Conservation (phyloP, 2,797 vertebrate species). For the Hydrophis major region DNA sequence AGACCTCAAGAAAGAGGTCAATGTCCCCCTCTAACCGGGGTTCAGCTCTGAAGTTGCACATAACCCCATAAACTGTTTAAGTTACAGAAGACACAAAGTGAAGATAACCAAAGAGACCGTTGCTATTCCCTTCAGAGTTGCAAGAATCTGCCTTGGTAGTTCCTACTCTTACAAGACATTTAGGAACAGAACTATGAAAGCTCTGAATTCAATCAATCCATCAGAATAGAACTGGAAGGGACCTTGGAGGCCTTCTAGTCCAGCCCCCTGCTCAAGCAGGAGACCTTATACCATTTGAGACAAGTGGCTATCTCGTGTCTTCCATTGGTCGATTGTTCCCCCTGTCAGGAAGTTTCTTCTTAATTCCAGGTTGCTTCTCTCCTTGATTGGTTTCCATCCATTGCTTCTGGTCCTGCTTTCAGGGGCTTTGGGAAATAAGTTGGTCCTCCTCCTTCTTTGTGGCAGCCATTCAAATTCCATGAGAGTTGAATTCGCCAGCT, state of each 20-base stretch:
- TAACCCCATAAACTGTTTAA: neutral
- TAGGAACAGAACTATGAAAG: neutral
- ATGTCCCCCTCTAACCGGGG: neutral
- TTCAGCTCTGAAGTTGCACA: neutral
- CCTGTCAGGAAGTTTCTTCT: neutral
- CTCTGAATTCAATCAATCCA: neutral
- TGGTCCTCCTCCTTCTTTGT: neutral
- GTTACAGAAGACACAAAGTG: neutral
- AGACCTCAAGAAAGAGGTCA: neutral
- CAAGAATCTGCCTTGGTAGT: constrained; percentile 37
- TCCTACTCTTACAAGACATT: constrained; percentile 15
- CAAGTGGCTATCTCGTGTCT: neutral
- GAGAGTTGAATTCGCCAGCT: neutral
- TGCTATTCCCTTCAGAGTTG: constrained; percentile 9
- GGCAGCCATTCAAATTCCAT: neutral
- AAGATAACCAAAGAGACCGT: neutral
- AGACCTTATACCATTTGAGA: neutral
- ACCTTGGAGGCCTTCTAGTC: neutral
- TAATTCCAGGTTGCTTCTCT: neutral
- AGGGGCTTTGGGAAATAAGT: neutral
- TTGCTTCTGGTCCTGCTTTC: neutral
- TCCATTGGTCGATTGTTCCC: neutral
- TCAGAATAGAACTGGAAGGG: neutral
- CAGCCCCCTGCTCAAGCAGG: neutral
- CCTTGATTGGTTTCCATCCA: neutral